Base-by-base conservation (phyloP, 2,797 vertebrate genomes). In the Lindbergichthys nudifrons region DNA sequence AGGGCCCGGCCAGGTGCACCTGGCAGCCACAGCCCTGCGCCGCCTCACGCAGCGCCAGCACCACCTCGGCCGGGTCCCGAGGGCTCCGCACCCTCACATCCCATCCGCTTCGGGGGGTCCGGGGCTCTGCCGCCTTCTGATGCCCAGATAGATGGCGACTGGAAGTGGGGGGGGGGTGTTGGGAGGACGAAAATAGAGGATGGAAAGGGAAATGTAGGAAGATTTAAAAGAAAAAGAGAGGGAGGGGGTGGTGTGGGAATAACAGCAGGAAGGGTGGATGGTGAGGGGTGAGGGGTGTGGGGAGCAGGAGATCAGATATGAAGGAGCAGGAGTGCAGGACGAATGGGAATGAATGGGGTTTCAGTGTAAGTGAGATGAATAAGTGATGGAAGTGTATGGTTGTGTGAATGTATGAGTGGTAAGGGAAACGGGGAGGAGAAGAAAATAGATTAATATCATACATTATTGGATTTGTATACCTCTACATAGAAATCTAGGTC, bases 111-210 rank as follows among this genome's bases (percentile, higher is more conserved):
- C 97, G 93, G 96, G 96, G 94, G 96, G 96, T 93, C 96, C 97
- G 91, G 96, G 97, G 95, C 96, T 96, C 88, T 93, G 95, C 86
- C 96, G 96, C 95, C 96, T 96, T 91, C 94, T 96, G 96, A 98
- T 97, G 91, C 97, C 97, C 95, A 97, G 96, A 94, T 98, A 98
- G 90, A 98, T 97, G 94, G 97, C 97, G 93, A 97, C 97, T 97
- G 87, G 13, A 72, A 42, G 56, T 0, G 26, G 63, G 2, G 4
- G 41, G 1, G 46, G 21, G 11, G 68, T 26, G 26, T 10, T 14
- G 15, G 41, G 50, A 32, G 0, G 56, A 65, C 54, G 73, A 14
- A 39, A 18, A 48, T 5, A 42, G 47, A 26, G 10, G 41, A 64
- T 5, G 45, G 36, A 39, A 16, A 7, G n/a, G 10, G 36, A 52